A percentile compares a stretch with the other conserved stretches of the same genome.
phyloP scores from a whole-genome alignment of 2,888 invertebrate genomes.

The Pachycephus smyrnensis region DNA sequence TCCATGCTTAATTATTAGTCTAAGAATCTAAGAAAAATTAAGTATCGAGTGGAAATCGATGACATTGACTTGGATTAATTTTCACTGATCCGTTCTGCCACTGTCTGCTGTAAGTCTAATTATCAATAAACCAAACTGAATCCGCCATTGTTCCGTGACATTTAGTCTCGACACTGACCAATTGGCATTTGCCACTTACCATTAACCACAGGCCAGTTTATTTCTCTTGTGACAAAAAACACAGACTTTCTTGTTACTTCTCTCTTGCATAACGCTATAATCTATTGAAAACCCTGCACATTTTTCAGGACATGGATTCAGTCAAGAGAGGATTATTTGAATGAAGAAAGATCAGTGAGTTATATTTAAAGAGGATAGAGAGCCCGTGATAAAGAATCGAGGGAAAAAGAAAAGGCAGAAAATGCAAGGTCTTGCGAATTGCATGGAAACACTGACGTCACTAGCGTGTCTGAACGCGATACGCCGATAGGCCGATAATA shows the following conservation, averaged over 20 bases:
- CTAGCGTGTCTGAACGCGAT: not conserved
- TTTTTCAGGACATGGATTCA: not conserved
- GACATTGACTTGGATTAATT: not conserved
- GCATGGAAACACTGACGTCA: not conserved
- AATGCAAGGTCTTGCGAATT: not conserved
- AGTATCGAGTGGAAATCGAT: not conserved
- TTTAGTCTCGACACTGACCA: not conserved
- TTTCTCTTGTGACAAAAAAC: not conserved
- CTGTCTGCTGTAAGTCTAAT: too few species aligned
- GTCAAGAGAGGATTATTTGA: not conserved
- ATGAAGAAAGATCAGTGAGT: not conserved
- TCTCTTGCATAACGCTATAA: not conserved
- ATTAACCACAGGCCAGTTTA: constrained; percentile 1
- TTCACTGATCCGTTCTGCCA: not conserved
- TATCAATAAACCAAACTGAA: not conserved
- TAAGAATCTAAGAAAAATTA: not conserved
- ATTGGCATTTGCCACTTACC: not conserved
- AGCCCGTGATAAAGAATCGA: not conserved
- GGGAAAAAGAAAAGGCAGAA: not conserved
- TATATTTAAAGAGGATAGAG: not conserved
- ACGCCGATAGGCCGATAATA: not conserved
- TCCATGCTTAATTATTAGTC: not conserved
- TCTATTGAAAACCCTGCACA: not conserved
- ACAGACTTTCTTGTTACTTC: not conserved
- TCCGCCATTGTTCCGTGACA: not conserved